Conservation (phyloP, 2,888 invertebrate genomes). For the Lacanobia oleracea region DNA sequence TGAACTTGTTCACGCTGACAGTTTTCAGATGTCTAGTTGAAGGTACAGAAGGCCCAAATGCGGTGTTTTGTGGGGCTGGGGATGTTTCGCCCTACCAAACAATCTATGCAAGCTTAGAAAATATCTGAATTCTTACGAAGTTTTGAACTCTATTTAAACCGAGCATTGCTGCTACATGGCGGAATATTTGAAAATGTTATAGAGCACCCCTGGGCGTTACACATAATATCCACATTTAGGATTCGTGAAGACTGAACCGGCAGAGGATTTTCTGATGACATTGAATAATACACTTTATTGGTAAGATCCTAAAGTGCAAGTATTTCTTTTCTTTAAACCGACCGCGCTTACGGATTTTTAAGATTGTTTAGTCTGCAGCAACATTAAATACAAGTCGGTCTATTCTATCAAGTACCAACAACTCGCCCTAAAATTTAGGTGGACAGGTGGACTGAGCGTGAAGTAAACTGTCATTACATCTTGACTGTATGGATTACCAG, state of each 20-base stretch:
- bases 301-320: not conserved
- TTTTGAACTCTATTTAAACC: not conserved
- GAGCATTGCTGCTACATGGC: not conserved
- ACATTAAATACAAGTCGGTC: no score
- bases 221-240: not conserved
- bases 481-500: no score
- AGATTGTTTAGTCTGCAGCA: no score
- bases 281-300: not conserved
- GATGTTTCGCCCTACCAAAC: not conserved
- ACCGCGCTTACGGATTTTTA: not conserved
- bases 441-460: no score
- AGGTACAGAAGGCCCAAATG: not conserved
- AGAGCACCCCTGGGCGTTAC: not conserved
- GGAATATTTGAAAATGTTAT: not conserved
- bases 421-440: no score
- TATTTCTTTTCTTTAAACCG: not conserved
- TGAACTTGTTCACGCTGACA: not conserved
- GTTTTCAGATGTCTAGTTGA: not conserved
- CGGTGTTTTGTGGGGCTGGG: not conserved
- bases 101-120: not conserved
- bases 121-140: slow-evolving; percentile 1
- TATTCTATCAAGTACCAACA: no score
- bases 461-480: no score
- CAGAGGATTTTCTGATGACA: not conserved
- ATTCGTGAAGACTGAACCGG: not conserved